Evolutionary conservation across 2,888 invertebrate genomes (phyloP), one percentile per base, ranked within the genome.

Genomic region (Phasia obesa): DNA sequence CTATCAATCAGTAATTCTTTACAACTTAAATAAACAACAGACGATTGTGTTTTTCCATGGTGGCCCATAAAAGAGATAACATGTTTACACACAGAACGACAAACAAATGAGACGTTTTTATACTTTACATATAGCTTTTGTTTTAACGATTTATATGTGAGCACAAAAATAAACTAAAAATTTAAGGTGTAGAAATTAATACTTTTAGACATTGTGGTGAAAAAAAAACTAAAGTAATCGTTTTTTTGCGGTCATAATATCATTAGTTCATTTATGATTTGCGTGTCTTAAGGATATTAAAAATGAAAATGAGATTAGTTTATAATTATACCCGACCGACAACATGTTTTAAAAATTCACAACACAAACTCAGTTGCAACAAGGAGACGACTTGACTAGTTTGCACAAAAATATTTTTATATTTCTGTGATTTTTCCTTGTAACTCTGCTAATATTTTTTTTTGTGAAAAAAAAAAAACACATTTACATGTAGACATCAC

Each of bases 221-320:
- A n/a, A n/a, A n/a, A n/a, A n/a, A n/a, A 21, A 42, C 17, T 21
- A 62, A 64, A 55, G 11, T 25, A 38, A 25, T 21, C 21, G 25
- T 31, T 25, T 47, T n/a, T 13, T 31, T n/a, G n/a, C 83, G 83
- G 73, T 71, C 84, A 84, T 85, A 85, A 84, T 84, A 85, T 84
- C 69, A 70, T 78, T 84, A 81, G 84, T 83, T 85, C 85, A 85
- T 86, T 84, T 86, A 84, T 84, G 81, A 79, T 81, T 85, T 77
- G 86, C 86, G 85, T 86, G 86, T 84, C 77, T 82, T 62, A 81
- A 76, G 80, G 81, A 84, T 85, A 85, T 86, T 86, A 85, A 74
- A 75, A 78, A 47, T 67, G 49, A 82, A 83, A 83, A 83, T 83
- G 78, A 78, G 82, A 85, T 84, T 84, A 82, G 71, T 82, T 81